Percentiles rank a stretch among this genome's conserved stretches.
These are phyloP conservation scores for Drosophila colorata DNA, from an alignment of 2,888 invertebrate species.

Conservation along the genomic window DNA sequence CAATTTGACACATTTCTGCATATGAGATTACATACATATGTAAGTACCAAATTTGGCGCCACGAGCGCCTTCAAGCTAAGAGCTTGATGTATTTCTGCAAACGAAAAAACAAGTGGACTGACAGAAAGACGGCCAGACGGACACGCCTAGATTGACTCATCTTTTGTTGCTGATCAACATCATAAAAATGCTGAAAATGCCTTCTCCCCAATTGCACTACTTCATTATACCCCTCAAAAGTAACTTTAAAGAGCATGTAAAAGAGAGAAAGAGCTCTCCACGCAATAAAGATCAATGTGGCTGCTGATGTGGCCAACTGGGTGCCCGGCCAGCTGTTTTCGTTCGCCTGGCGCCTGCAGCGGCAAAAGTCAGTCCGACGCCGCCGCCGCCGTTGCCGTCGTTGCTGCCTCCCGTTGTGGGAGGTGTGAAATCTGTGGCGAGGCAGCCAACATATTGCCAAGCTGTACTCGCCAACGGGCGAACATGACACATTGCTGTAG, in stretches of 20 bases:
- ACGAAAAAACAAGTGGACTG: too few relatives aligned
- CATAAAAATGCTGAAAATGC: neutral
- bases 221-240: neutral
- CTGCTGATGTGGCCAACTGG: constrained; percentile 50
- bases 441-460: constrained; percentile 45
- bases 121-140: too few relatives aligned
- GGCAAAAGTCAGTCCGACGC: constrained; percentile 35
- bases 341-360: constrained; percentile 71
- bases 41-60: too few relatives aligned
- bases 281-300: constrained; percentile 43
- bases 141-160: too few relatives aligned
- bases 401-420: constrained; percentile 62
- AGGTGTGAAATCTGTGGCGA: constrained; percentile 65
- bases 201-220: neutral
- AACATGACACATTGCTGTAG: constrained; percentile 74
- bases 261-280: neutral
- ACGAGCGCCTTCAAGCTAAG: neutral
- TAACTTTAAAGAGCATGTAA: neutral
- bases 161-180: neutral
- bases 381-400: neutral
- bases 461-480: constrained; percentile 52
- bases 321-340: constrained; percentile 53
- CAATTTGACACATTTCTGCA: too few relatives aligned
- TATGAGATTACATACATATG: too few relatives aligned
- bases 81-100: too few relatives aligned